A percentile compares a stretch with the other conserved stretches of the same genome.
Conservation (phyloP, 2,113 vertebrate species). For the Noturus placidus region DNA sequence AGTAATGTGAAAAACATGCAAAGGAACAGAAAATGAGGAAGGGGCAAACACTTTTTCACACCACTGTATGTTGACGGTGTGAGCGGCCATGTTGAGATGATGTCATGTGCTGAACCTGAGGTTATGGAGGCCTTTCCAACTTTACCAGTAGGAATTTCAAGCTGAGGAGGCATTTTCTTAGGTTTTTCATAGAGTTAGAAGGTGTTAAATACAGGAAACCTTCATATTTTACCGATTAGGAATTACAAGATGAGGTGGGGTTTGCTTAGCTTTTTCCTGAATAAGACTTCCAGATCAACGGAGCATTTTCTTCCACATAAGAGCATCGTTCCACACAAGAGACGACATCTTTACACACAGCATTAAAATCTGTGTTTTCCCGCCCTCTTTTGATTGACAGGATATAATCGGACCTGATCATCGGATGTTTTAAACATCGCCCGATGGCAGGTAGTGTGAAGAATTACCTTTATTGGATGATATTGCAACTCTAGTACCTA, state of each 20-base stretch:
- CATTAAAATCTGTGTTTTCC: too few relatives aligned
- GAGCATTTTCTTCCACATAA: neutral
- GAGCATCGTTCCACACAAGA: too few relatives aligned
- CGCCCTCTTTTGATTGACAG: too few relatives aligned
- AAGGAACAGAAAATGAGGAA: too few relatives aligned
- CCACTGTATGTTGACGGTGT: neutral
- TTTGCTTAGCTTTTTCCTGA: neutral
- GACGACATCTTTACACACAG: too few relatives aligned
- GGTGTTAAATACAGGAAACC: neutral
- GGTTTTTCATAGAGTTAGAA: neutral
- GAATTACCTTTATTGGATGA: too few relatives aligned
- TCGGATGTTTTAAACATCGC: too few relatives aligned
- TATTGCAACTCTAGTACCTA: too few relatives aligned
- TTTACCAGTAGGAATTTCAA: neutral
- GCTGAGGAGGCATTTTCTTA: neutral
- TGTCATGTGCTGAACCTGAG: neutral
- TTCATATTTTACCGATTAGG: neutral
- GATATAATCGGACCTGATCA: too few relatives aligned
- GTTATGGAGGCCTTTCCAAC: neutral
- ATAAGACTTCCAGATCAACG: neutral
- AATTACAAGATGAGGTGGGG: neutral
- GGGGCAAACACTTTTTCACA: too few relatives aligned
- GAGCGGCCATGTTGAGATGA: neutral
- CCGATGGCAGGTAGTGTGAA: too few relatives aligned
- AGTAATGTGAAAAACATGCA: too few relatives aligned